These are phyloP conservation scores for Cylas formicarius DNA, from an alignment of 1,140 invertebrate genomes.

Conservation along the genomic window DNA sequence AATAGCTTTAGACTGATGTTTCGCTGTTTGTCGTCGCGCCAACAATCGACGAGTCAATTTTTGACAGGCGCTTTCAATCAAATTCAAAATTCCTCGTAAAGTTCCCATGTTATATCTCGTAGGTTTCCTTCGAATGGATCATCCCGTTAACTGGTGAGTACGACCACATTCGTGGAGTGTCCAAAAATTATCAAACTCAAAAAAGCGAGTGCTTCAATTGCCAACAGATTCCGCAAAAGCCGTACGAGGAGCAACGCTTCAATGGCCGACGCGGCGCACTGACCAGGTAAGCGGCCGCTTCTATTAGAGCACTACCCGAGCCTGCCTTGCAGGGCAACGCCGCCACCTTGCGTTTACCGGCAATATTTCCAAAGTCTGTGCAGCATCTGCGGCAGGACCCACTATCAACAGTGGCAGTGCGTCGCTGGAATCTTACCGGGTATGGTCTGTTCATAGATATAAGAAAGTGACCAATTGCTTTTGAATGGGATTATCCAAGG, in stretches of 20 bases:
- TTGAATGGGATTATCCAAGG: too few relatives aligned
- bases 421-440: constrained; percentile 8
- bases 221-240: constrained; percentile 14
- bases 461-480: too few relatives aligned
- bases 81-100: constrained; percentile 9
- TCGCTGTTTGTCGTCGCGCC: too few relatives aligned
- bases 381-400: constrained; percentile 14
- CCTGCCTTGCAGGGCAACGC: too few relatives aligned
- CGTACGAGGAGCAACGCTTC: constrained; percentile 14
- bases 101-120: constrained; percentile 1
- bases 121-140: constrained; percentile 1
- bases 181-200: constrained; percentile 16
- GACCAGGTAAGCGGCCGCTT: constrained; percentile 3
- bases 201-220: constrained; percentile 21
- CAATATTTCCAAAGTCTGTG: constrained; percentile 20
- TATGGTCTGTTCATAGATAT: too few relatives aligned
- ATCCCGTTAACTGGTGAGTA: constrained; percentile 17
- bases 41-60: too few relatives aligned
- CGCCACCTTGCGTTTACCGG: constrained; percentile 16
- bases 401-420: constrained; percentile 21
- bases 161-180: background rate
- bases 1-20: too few relatives aligned
- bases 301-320: too few relatives aligned
- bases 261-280: background rate
- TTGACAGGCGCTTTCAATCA: constrained; percentile 4